Conservation (phyloP, 1,140 invertebrate species). For the Goniozus legneri region DNA sequence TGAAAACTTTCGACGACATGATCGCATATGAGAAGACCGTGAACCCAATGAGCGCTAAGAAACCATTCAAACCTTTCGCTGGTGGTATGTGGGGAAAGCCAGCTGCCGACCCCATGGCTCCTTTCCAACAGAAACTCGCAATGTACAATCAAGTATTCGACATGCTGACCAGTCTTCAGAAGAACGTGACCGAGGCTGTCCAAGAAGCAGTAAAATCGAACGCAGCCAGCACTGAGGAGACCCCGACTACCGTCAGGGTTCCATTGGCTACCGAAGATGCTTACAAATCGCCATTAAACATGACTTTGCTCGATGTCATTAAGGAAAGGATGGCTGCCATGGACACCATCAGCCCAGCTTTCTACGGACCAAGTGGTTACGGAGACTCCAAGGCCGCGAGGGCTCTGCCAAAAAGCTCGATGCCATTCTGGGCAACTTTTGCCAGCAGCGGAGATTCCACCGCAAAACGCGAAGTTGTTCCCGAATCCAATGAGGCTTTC, state of each 20-base stretch:
- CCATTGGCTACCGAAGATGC: background rate
- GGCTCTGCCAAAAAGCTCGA: constrained; percentile 16
- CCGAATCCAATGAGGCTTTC: constrained; percentile 7
- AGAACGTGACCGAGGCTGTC: constrained; percentile 37
- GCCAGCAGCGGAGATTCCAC: constrained; percentile 12
- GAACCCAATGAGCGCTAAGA: constrained; percentile 15
- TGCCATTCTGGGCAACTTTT: constrained; percentile 36
- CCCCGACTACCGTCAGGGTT: background rate
- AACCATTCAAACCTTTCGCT: constrained; percentile 32
- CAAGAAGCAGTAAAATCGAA: constrained; percentile 30
- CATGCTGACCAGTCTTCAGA: constrained; percentile 42
- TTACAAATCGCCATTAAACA: constrained; percentile 18
- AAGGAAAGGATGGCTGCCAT: constrained; percentile 29
- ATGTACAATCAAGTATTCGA: constrained; percentile 47
- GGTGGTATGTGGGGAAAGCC: constrained; percentile 28
- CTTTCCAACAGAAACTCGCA: constrained; percentile 44
- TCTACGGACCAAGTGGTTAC: constrained; percentile 1
- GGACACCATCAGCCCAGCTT: background rate
- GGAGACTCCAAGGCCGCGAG: constrained; percentile 14
- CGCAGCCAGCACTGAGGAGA: background rate
- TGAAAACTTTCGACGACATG: constrained; percentile 39
- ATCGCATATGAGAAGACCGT: constrained; percentile 34
- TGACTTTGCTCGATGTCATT: constrained; percentile 36
- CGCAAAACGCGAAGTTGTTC: constrained; percentile 28
- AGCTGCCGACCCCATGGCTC: constrained; percentile 29